Base-by-base conservation (phyloP, 2,113 vertebrate genomes). In the Zapornia atra region DNA sequence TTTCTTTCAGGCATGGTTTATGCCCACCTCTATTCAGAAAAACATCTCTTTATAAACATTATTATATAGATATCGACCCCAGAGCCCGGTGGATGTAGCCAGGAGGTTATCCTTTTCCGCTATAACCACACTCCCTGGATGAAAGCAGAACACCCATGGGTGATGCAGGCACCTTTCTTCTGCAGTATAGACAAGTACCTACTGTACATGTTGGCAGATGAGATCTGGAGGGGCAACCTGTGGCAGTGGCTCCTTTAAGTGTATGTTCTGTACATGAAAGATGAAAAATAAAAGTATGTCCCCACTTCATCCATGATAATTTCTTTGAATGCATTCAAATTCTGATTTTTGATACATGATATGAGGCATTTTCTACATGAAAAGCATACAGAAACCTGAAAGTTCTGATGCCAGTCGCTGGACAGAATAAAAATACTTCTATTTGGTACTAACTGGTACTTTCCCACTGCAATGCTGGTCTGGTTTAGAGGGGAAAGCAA, bases 131-230 rank as follows among this genome's bases (percentile, higher is more conserved):
- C 28, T 82, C 66, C 36, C 71, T 36, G 60, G 40, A 80, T 12
- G 44, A 40, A 53, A 24, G 15, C 6, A 92, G 65, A 92, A 24
- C n/a, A 36, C 28, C 26, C 13, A 5, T 11, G 31, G 38, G 53
- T 2, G 2, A 44, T 17, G 29, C 20, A 57, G 20, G 16, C 11
- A 2, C 14, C 5, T 4, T 46, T 82, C 42, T 31, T 26, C 44
- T 38, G 11, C 0, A 0, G 7, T 31, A 12, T 18, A 46, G 51
- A 29, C 29, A 76, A 38, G 9, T 26, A 75, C 4, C 14, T 60
- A 11, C 33, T 57, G 2, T 8, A 24, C 1, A 0, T 2, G 0
- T 10, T 64, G 61, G 29, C 44, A 91, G 36, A 28, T 6, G 34
- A 68, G 26, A 51, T 20, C 65, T 38, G 20, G 31, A 65, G 34